Base-by-base conservation (phyloP, 2,113 vertebrate species). In the Heptranchias perlo region DNA sequence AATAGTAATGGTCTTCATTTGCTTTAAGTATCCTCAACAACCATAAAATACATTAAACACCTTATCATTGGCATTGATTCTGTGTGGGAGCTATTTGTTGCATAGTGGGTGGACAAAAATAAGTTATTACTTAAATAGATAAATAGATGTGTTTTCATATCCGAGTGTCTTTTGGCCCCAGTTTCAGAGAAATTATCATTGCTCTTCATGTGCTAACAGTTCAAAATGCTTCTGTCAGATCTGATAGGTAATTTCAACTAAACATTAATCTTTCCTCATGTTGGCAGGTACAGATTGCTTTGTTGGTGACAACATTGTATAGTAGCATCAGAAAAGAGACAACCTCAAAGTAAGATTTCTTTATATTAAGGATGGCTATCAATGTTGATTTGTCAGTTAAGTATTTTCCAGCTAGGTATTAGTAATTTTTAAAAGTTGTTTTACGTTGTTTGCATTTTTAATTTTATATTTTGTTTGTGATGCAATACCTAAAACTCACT, bases 51-150 rank as follows among this genome's bases (percentile, higher is more conserved):
- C 3, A 58, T 58, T 58, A 54, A 91, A 52, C 52, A 54, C 87
- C 87, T 54, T 91, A 11, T 91, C 49, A 91, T 91, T 91, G 87
- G 52, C 52, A 58, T 58, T 91, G 49, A 91, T 91, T 91, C 52
- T 58, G 87, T n/a, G 87, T 91, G 52, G 49, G 87, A 91, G 28
- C 13, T 91, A 4, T 91, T 58, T 91, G 87, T 91, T 91, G 87
- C 3, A 18, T 13, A 14, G 52, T 91, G 52, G 87, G 52, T 35
- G 87, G 87, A 91, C 87, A 91, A 91, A 91, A 58, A 47, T 58
- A 91, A 91, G 52, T 58, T 58, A 58, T 61, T 91, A 52, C 87
- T 91, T 58, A 58, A 58, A 31, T 91, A 35, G 52, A 58, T 58
- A 58, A 58, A 31, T 91, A 35, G 52, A 58, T 14, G 31, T 58